phyloP scores from a whole-genome alignment of 2,888 invertebrate species.

The Psococerastis gibbosa region DNA sequence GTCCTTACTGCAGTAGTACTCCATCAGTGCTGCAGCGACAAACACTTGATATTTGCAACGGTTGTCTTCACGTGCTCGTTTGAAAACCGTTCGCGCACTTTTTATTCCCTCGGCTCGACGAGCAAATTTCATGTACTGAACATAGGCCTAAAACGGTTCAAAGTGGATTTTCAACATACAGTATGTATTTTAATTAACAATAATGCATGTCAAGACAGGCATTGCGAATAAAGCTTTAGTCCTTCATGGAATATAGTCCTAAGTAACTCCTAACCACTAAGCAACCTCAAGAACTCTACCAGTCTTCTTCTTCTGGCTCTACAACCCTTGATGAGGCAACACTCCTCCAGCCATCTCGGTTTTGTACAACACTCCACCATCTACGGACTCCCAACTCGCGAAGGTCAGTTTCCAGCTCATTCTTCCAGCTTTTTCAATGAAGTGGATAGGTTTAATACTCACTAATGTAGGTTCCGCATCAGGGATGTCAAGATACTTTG shows the following conservation, averaged over 20 bases:
- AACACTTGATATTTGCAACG: slow-evolving; percentile 42
- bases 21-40: slow-evolving; percentile 95
- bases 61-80: slow-evolving; percentile 79
- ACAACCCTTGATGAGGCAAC: no score
- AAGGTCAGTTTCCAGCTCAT: no score
- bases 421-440: no score
- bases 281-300: no score
- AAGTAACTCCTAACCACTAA: no score
- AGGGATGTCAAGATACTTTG: slow-evolving; percentile 67
- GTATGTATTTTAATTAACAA: slow-evolving; percentile 10
- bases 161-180: slow-evolving; percentile 23
- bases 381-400: no score
- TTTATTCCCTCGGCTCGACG: slow-evolving; percentile 95
- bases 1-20: slow-evolving; percentile 97
- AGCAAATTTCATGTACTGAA: slow-evolving; percentile 98
- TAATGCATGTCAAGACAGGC: slow-evolving; percentile 5
- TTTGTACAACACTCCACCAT: no score
- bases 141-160: slow-evolving; percentile 51
- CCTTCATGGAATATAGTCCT: no score
- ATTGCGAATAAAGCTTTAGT: no score
- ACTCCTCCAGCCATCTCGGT: no score
- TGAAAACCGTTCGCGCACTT: slow-evolving; percentile 85
- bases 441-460: no score
- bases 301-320: no score
- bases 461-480: slow-evolving; percentile 92